Conservation (phyloP, 2,888 invertebrate genomes). For the Pimpla rufipes region DNA sequence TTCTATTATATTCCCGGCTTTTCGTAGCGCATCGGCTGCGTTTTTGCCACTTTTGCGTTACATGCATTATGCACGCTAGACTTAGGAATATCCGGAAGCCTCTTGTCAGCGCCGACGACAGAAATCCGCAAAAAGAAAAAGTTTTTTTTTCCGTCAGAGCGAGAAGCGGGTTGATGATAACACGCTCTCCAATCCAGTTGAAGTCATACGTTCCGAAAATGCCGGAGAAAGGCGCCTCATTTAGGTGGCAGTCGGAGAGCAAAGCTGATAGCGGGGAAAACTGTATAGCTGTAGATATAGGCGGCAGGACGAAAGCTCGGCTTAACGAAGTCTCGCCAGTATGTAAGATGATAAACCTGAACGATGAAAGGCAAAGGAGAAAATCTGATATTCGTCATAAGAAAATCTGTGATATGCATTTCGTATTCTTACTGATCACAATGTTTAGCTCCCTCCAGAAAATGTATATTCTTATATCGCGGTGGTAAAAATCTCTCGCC, state of each 20-base stretch:
- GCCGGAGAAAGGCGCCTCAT: conserved; percentile 29
- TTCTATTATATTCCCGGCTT: too few species aligned
- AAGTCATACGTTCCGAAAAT: neutral
- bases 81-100: neutral
- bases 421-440: neutral
- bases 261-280: neutral
- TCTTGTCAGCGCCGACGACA: neutral
- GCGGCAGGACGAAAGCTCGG: neutral
- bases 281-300: neutral
- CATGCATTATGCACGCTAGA: too few species aligned
- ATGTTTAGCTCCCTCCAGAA: neutral
- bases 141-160: neutral
- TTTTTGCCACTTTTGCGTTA: too few species aligned
- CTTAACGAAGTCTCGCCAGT: conserved; percentile 16
- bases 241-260: conserved; percentile 24
- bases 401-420: neutral
- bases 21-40: too few species aligned
- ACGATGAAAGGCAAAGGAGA: neutral
- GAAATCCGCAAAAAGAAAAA: neutral
- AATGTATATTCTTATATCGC: neutral
- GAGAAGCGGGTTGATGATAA: conserved; percentile 12
- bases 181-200: neutral
- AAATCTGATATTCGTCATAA: neutral
- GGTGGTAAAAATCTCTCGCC: too few species aligned
- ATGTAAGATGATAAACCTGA: neutral